Percentiles rank a stretch among this genome's conserved stretches.
phyloP scores from a whole-genome alignment of 2,797 vertebrate genomes.

The Hoplostethus atlanticus region DNA sequence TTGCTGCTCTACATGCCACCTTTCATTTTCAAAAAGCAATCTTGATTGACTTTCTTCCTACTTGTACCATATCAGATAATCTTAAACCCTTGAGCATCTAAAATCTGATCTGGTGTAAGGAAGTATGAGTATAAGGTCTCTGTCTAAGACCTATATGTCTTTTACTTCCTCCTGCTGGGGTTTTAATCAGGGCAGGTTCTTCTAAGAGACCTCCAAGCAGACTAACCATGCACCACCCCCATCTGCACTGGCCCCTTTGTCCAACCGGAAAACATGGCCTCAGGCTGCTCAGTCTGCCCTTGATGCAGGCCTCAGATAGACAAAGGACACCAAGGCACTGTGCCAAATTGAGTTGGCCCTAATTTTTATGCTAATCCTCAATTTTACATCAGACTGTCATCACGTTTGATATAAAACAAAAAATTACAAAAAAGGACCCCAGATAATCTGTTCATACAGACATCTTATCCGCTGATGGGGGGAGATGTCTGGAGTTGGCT shows the following conservation, averaged over 20 bases:
- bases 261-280: conserved; percentile 37
- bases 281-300: conserved; percentile 46
- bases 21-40: conserved; percentile 33
- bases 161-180: conserved; percentile 62
- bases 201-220: conserved; percentile 26
- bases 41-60: conserved; percentile 28
- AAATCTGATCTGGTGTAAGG: conserved; percentile 56
- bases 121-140: conserved; percentile 36
- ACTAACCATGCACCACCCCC: conserved; percentile 20
- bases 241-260: conserved; percentile 44
- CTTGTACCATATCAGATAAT: conserved; percentile 45
- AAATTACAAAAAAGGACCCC: conserved; percentile 65
- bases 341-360: conserved; percentile 73
- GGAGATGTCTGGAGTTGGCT: conserved; percentile 68
- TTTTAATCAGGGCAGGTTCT: conserved; percentile 67
- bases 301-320: conserved; percentile 44
- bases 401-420: conserved; percentile 76
- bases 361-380: conserved; percentile 80
- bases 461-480: conserved; percentile 71
- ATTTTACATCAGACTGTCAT: conserved; percentile 69
- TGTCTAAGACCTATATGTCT: conserved; percentile 58
- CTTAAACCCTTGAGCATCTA: conserved; percentile 37
- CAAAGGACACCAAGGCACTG: conserved; percentile 58
- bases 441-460: conserved; percentile 78
- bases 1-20: background rate